A percentile compares a stretch with the other conserved stretches of the same genome.
phyloP scores from a whole-genome alignment of 1,140 invertebrate genomes.

The Sycobia sp. region DNA sequence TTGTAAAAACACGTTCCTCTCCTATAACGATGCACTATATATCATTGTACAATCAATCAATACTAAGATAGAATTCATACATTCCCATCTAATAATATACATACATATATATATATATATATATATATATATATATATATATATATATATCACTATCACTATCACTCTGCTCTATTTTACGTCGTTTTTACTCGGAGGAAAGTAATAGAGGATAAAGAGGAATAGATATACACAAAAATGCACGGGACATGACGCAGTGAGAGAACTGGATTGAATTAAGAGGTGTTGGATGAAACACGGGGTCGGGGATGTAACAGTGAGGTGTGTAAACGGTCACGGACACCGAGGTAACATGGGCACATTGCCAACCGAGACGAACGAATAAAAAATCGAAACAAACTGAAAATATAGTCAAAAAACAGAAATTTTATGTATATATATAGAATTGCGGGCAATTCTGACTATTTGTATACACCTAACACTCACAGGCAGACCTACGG shows the following conservation, averaged over 20 bases:
- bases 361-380: slow-evolving; percentile 44
- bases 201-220: background rate
- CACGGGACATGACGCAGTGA: background rate
- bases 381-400: slow-evolving; percentile 2
- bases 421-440: background rate
- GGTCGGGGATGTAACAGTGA: too few relatives aligned
- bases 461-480: slow-evolving; percentile 58
- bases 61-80: background rate
- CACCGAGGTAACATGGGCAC: slow-evolving; percentile 51
- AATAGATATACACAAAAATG: background rate
- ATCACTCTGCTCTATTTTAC: slow-evolving; percentile 8
- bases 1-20: slow-evolving; percentile 16
- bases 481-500: slow-evolving; percentile 61
- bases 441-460: slow-evolving; percentile 54
- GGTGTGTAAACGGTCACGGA: slow-evolving; percentile 24
- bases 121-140: too few relatives aligned
- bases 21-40: slow-evolving; percentile 19
- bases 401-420: background rate
- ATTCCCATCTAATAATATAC: background rate
- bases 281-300: too few relatives aligned
- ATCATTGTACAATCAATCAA: slow-evolving; percentile 16
- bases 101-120: too few relatives aligned
- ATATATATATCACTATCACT: background rate
- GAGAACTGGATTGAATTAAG: background rate
- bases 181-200: slow-evolving; percentile 7